Percentiles rank a stretch among this genome's conserved stretches.
These are phyloP conservation scores for Noturus placidus DNA, from an alignment of 2,113 vertebrate genomes.

Conservation along the genomic window DNA sequence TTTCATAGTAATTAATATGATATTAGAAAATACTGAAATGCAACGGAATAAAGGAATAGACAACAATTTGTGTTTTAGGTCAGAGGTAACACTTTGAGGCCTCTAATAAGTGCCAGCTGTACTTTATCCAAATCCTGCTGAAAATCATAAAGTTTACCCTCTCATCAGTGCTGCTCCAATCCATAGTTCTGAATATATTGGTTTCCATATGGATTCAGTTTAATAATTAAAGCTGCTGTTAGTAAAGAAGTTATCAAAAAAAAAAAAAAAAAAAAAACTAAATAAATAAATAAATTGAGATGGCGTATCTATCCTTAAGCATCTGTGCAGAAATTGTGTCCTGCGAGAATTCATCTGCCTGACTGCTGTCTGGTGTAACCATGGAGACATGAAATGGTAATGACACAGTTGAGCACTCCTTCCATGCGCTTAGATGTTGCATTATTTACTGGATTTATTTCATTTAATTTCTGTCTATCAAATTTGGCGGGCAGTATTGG, in stretches of 20 bases:
- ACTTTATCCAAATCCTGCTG: constrained; percentile 2
- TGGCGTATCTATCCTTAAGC: background rate
- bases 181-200: background rate
- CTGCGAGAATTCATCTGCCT: constrained; percentile 2
- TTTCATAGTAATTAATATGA: background rate
- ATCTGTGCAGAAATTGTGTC: constrained; percentile 20
- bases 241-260: background rate
- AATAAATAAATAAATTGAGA: background rate
- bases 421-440: background rate
- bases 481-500: background rate
- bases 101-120: background rate
- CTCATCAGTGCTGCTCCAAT: background rate
- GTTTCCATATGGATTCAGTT: background rate
- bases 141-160: background rate
- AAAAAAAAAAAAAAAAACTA: background rate
- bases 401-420: constrained; percentile 23
- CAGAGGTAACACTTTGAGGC: background rate
- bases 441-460: background rate
- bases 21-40: background rate
- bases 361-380: constrained; percentile 26
- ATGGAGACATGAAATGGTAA: constrained; percentile 33
- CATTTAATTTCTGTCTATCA: background rate
- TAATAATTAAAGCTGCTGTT: background rate
- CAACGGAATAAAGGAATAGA: background rate
- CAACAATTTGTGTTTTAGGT: background rate